Evolutionary conservation across 1,140 invertebrate species (phyloP).

Genomic region (Augochlora pura): DNA sequence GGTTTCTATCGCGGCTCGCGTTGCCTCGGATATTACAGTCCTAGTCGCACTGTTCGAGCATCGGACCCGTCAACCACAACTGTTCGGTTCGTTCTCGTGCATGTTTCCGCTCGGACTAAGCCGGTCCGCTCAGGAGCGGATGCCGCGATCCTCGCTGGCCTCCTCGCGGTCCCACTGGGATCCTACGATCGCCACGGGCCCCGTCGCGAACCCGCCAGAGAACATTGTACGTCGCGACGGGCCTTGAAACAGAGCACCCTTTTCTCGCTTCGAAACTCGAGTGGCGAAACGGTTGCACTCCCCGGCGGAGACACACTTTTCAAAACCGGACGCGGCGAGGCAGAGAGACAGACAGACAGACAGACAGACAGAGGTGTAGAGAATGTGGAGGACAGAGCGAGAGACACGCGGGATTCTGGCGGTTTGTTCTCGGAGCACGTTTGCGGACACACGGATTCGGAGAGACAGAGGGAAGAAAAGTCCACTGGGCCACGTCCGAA

Average conservation of each 20-base stretch:
- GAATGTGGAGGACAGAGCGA: neutral
- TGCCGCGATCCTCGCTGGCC: conserved; percentile 19
- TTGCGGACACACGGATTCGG: neutral
- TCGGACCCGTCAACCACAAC: neutral
- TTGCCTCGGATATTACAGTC: too few species aligned
- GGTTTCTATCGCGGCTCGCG: too few species aligned
- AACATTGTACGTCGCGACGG: conserved; percentile 46
- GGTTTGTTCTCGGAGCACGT: too few species aligned
- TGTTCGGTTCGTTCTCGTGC: conserved; percentile 18
- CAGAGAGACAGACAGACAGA: neutral
- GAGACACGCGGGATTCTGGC: neutral
- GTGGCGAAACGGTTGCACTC: too few species aligned
- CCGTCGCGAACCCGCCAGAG: conserved; percentile 8
- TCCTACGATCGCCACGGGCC: conserved; percentile 30
- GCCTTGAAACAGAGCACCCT: neutral
- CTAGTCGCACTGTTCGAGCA: too few species aligned
- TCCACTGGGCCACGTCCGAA: conserved; percentile 35
- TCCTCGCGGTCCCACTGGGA: conserved; percentile 24
- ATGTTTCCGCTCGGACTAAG: neutral
- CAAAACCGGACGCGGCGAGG: neutral
- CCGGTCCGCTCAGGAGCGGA: conserved; percentile 25
- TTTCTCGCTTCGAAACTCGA: neutral
- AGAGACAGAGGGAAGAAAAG: conserved; percentile 2
- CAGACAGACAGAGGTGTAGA: neutral
- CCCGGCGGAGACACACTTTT: too few species aligned